Evolutionary conservation across 2,113 vertebrate species (phyloP).

Genomic region (Saguinus midas): DNA sequence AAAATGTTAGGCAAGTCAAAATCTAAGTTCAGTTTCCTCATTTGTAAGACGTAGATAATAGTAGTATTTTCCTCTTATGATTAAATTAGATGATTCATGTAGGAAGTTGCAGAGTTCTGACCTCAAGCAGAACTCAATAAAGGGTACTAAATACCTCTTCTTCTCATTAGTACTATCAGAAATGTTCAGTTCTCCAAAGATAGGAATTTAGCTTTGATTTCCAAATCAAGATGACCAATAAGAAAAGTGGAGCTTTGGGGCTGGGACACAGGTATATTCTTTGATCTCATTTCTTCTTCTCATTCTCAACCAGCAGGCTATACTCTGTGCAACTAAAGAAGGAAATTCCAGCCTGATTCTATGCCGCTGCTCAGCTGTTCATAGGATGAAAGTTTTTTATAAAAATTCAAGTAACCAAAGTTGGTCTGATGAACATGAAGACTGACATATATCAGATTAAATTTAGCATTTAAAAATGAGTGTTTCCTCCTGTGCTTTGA

Average conservation of each 20-base stretch:
- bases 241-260: not conserved
- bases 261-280: not conserved
- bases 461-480: not conserved
- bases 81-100: not conserved
- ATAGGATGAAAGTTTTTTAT: not conserved
- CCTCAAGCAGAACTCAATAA: not conserved
- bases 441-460: not conserved
- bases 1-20: not conserved
- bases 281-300: not conserved
- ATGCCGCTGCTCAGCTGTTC: not conserved
- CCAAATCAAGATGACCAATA: not conserved
- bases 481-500: not conserved
- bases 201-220: not conserved
- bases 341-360: not conserved
- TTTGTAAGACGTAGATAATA: not conserved
- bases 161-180: not conserved
- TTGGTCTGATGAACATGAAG: not conserved
- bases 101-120: not conserved
- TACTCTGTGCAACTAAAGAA: not conserved
- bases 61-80: not conserved
- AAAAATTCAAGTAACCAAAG: conserved; percentile 16
- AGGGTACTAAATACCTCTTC: not conserved
- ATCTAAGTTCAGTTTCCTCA: not conserved
- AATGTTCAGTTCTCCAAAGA: not conserved
- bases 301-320: not conserved